These are phyloP conservation scores for Drosophila tristis DNA, from an alignment of 1,140 invertebrate species.

Conservation along the genomic window DNA sequence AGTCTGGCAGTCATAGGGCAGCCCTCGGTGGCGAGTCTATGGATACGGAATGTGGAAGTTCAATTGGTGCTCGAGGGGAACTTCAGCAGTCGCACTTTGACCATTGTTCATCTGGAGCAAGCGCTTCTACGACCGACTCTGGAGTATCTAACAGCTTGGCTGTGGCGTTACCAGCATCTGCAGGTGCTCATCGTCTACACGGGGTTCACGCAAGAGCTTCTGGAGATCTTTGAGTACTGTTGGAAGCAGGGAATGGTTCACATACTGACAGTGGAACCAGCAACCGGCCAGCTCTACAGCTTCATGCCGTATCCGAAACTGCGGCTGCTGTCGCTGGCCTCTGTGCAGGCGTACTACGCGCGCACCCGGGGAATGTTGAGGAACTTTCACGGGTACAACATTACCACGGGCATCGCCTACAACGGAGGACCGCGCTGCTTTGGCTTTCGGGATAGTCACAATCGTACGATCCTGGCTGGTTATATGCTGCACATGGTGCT, in stretches of 20 bases:
- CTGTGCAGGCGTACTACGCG: conserved; percentile 28
- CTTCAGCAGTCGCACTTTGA: conserved; percentile 47
- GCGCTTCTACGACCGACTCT: neutral
- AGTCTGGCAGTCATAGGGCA: conserved; percentile 2
- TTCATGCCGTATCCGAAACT: conserved; percentile 51
- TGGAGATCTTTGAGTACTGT: conserved; percentile 38
- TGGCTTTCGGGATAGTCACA: conserved; percentile 39
- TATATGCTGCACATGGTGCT: conserved; percentile 59
- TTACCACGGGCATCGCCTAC: conserved; percentile 47
- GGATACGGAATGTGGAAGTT: conserved; percentile 2
- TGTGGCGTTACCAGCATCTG: conserved; percentile 58
- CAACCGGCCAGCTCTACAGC: conserved; percentile 20
- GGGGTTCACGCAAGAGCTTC: neutral
- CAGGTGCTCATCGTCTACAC: conserved; percentile 52
- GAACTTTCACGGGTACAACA: conserved; percentile 51
- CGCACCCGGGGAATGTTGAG: conserved; percentile 4
- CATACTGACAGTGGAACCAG: conserved; percentile 29
- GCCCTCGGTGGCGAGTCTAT: conserved; percentile 14
- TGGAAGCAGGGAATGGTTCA: conserved; percentile 56
- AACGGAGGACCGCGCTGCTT: conserved; percentile 56
- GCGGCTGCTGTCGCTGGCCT: conserved; percentile 9
- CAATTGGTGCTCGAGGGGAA: conserved; percentile 42
- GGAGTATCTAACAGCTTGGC: conserved; percentile 43
- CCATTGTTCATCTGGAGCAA: conserved; percentile 53
- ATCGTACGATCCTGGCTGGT: conserved; percentile 42